Conservation (phyloP, 2,888 invertebrate genomes). For the Biston betularia region DNA sequence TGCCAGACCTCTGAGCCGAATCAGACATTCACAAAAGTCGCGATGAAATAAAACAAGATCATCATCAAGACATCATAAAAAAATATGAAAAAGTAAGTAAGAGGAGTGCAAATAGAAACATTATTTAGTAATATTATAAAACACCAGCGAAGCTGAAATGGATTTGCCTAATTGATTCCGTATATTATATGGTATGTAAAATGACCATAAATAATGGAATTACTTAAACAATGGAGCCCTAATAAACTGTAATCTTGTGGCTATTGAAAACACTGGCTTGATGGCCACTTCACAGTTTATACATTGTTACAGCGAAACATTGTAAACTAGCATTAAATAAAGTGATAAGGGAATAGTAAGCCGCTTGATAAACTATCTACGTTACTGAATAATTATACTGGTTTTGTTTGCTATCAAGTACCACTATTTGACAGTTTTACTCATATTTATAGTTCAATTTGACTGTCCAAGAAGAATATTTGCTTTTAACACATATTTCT, state of each 20-base stretch:
- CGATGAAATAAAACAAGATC: too few species aligned
- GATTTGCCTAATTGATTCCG: background rate
- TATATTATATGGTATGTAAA: background rate
- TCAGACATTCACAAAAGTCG: too few species aligned
- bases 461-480: too few species aligned
- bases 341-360: constrained; percentile 20
- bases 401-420: too few species aligned
- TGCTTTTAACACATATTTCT: too few species aligned
- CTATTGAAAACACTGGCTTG: background rate
- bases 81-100: too few species aligned
- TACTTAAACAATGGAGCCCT: background rate
- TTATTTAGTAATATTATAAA: too few species aligned
- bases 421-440: too few species aligned
- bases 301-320: constrained; percentile 13
- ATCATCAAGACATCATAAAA: too few species aligned
- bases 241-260: background rate
- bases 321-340: constrained; percentile 12
- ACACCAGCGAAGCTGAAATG: background rate
- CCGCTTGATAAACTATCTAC: constrained; percentile 12
- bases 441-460: too few species aligned
- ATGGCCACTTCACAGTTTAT: constrained; percentile 11
- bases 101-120: too few species aligned
- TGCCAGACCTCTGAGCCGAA: too few species aligned
- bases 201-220: constrained; percentile 5
- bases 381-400: constrained; percentile 1